Evolutionary conservation across 2,888 invertebrate genomes (phyloP).

Genomic region (Nemotelus pantherinus): DNA sequence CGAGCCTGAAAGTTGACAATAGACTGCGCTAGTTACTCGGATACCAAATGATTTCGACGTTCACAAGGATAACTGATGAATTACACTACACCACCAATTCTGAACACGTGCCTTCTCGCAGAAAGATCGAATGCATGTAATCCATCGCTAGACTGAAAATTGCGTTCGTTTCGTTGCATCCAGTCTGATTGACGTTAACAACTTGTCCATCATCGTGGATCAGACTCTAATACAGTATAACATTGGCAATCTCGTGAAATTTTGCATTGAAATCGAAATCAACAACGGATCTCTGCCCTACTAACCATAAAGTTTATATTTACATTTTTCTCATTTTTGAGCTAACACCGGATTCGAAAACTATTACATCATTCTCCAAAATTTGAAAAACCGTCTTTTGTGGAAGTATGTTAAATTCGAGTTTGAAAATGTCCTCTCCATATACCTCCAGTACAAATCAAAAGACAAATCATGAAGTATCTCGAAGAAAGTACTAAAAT

Average conservation of each 20-base stretch:
- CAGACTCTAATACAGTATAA: slow-evolving; percentile 27
- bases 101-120: neutral
- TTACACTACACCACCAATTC: neutral
- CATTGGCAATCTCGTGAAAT: slow-evolving; percentile 17
- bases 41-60: slow-evolving; percentile 27
- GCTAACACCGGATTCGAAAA: no score
- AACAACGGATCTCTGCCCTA: no score
- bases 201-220: slow-evolving; percentile 36
- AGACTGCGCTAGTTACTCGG: slow-evolving; percentile 1
- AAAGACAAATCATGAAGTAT: no score
- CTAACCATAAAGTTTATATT: no score
- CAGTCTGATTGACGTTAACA: slow-evolving; percentile 40
- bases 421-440: no score
- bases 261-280: slow-evolving; percentile 3
- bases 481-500: no score
- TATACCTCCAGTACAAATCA: no score
- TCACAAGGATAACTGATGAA: slow-evolving; percentile 33
- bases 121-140: neutral
- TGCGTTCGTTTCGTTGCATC: slow-evolving; percentile 25
- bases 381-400: no score
- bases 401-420: no score
- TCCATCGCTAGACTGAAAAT: slow-evolving; percentile 5
- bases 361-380: no score
- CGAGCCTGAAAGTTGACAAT: slow-evolving; percentile 30
- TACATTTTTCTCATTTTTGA: no score